These are phyloP conservation scores for Volucella zonaria DNA, from an alignment of 2,888 invertebrate species.

Conservation along the genomic window DNA sequence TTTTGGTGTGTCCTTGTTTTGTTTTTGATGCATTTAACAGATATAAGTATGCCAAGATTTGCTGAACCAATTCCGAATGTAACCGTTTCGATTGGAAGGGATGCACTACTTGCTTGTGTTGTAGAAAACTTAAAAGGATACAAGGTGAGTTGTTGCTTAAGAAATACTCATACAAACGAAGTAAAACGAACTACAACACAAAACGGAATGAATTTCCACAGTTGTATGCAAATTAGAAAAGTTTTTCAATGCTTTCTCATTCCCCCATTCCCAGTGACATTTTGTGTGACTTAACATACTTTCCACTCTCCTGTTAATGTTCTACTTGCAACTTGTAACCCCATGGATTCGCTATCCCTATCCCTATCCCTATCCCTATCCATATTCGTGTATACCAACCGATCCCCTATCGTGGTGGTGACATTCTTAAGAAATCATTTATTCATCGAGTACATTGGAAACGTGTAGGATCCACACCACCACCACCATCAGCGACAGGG, in stretches of 20 bases:
- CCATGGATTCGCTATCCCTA: neutral
- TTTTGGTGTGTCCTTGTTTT: neutral
- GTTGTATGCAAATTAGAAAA: slow-evolving; percentile 65
- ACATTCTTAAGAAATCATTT: slow-evolving; percentile 66
- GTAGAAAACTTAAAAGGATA: slow-evolving; percentile 93
- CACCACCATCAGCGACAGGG: neutral
- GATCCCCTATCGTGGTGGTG: slow-evolving; percentile 38
- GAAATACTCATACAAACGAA: neutral
- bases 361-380: too few species aligned
- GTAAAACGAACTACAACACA: neutral
- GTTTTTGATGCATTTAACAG: slow-evolving; percentile 73
- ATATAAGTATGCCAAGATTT: slow-evolving; percentile 87
- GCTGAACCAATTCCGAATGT: slow-evolving; percentile 95
- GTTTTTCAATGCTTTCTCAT: slow-evolving; percentile 29
- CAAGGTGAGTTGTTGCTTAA: slow-evolving; percentile 86
- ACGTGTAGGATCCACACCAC: slow-evolving; percentile 38
- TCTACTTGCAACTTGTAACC: neutral
- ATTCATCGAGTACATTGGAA: slow-evolving; percentile 70
- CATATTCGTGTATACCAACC: neutral
- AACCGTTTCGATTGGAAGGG: slow-evolving; percentile 93
- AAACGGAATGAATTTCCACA: slow-evolving; percentile 3
- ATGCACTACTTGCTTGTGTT: slow-evolving; percentile 93
- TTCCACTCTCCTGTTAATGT: slow-evolving; percentile 4
- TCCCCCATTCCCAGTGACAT: neutral
- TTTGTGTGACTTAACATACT: neutral